These are phyloP conservation scores for Cichladusa arquata DNA, from an alignment of 2,113 vertebrate genomes.

Conservation along the genomic window DNA sequence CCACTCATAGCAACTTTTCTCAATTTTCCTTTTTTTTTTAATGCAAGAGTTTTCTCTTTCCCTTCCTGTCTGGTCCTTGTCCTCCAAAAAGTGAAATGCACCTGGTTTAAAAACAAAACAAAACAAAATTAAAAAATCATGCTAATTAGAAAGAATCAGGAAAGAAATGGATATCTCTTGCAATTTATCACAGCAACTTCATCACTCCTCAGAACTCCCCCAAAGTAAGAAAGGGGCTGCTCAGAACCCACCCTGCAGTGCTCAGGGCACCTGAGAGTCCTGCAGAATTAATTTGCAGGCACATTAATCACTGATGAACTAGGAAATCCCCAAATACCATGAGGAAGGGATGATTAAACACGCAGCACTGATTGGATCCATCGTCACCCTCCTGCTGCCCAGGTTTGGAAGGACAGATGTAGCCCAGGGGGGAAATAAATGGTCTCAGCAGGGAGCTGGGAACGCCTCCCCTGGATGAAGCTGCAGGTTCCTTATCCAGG, in stretches of 20 bases:
- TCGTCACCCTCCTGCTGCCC: constrained; percentile 34
- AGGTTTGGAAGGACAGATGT: constrained; percentile 1
- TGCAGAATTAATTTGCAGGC: constrained; percentile 63
- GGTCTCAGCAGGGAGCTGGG: neutral
- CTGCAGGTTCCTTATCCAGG: neutral
- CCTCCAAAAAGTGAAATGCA: neutral
- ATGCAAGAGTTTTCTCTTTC: neutral
- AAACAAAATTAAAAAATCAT: neutral
- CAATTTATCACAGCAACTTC: constrained; percentile 46
- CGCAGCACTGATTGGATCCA: neutral
- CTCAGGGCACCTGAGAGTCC: neutral
- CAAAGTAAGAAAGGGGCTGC: constrained; percentile 7
- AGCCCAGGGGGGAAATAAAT: neutral
- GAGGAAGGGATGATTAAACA: constrained; percentile 55
- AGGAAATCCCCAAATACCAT: constrained; percentile 56
- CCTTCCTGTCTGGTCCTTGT: neutral
- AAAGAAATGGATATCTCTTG: constrained; percentile 13
- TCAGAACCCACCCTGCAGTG: constrained; percentile 3
- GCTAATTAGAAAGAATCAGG: neutral
- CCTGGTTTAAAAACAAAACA: neutral
- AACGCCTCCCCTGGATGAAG: neutral
- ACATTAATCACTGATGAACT: constrained; percentile 65
- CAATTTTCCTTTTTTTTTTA: neutral
- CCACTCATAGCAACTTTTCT: neutral
- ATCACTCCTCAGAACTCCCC: constrained; percentile 28